Evolutionary conservation across 2,113 vertebrate genomes (phyloP).

Genomic region (Poicephalus gulielmi): DNA sequence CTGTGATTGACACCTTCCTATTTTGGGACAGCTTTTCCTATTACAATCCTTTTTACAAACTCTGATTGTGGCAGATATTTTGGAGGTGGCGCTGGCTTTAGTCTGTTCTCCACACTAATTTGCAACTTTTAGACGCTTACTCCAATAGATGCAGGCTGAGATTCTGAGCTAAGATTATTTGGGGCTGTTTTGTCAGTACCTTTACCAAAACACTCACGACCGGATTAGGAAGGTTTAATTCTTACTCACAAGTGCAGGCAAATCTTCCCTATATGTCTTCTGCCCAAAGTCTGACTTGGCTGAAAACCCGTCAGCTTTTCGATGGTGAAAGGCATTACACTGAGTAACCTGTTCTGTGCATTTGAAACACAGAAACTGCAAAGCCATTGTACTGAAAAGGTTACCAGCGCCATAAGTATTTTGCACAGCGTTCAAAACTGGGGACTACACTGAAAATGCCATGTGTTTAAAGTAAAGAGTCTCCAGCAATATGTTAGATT

Average conservation of each 20-base stretch:
- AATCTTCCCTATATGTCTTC: background rate
- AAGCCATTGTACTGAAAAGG: background rate
- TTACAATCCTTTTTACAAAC: background rate
- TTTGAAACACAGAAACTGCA: background rate
- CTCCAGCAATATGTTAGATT: background rate
- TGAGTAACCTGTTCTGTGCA: background rate
- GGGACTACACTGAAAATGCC: background rate
- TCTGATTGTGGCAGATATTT: background rate
- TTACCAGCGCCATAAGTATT: background rate
- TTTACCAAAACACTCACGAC: background rate
- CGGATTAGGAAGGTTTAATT: background rate
- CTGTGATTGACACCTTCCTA: background rate
- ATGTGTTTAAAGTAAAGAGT: background rate
- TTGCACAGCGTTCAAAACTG: fast-evolving
- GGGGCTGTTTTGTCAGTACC: background rate
- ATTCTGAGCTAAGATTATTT: background rate
- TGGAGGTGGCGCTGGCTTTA: background rate
- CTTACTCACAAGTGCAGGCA: background rate
- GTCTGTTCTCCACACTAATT: background rate
- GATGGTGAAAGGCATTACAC: background rate
- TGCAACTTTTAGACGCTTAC: background rate
- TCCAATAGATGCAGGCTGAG: background rate
- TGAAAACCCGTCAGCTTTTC: background rate
- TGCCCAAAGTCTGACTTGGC: background rate
- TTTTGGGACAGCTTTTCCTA: background rate